A percentile compares a stretch with the other conserved stretches of the same genome.
These are phyloP conservation scores for Crambe crambe DNA, from an alignment of 37 sponge, comb jelly and placozoan species.

Conservation along the genomic window DNA sequence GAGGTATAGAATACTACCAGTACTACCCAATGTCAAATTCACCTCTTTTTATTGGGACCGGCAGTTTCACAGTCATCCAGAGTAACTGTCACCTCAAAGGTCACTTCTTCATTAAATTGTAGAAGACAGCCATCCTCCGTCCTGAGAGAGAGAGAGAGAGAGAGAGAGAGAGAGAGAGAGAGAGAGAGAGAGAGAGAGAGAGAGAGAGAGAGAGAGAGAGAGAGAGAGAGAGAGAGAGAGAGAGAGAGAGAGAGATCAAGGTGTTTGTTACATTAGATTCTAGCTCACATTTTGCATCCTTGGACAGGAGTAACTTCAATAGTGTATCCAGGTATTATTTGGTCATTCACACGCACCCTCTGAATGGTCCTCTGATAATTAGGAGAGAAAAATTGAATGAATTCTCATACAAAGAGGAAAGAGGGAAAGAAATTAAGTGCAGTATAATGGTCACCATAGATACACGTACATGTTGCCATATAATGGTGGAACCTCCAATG, in stretches of 20 bases:
- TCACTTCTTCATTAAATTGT: constrained; percentile 2
- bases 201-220: not conserved
- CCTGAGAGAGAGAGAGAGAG: constrained; percentile 4
- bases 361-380: constrained; percentile 2
- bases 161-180: constrained; percentile 24
- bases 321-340: not conserved
- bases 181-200: not conserved
- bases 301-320: not conserved
- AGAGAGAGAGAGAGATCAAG: not conserved
- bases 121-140: not conserved
- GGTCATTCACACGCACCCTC: not conserved
- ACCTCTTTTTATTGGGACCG: not conserved
- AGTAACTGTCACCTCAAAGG: constrained; percentile 15
- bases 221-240: not conserved
- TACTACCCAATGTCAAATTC: too few species aligned
- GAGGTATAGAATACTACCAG: not conserved
- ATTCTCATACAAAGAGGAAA: not conserved
- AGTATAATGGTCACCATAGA: not conserved
- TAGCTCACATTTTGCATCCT: not conserved
- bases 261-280: not conserved
- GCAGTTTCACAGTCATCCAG: not conserved
- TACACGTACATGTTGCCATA: not conserved
- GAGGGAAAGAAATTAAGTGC: not conserved
- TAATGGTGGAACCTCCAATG: not conserved
- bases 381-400: not conserved